phyloP scores from a whole-genome alignment of 1,140 invertebrate species.

The Scylla paramamosain region DNA sequence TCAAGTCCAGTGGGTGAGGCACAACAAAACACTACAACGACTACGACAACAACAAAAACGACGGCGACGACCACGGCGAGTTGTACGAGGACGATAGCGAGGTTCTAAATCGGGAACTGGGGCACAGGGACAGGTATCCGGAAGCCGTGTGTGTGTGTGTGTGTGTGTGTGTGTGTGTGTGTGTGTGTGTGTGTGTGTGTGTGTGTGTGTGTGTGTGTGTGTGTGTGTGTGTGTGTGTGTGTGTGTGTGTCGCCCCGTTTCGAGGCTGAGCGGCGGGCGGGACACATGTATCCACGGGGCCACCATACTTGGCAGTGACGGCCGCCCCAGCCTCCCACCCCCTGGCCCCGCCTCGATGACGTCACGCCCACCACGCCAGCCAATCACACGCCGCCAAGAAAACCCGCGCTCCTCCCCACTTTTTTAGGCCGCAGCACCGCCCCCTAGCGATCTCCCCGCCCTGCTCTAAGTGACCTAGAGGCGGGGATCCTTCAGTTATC shows the following conservation, averaged over 20 bases:
- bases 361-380: not conserved
- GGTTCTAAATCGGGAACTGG: not conserved
- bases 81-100: not conserved
- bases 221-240: not conserved
- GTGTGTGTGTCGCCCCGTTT: not conserved
- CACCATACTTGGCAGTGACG: not conserved
- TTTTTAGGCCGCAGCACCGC: not conserved
- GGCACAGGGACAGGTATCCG: not conserved
- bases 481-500: not conserved
- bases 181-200: not conserved
- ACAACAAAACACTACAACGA: not conserved
- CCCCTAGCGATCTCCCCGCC: not conserved
- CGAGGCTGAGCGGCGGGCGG: not conserved
- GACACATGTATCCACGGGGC: not conserved
- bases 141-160: not conserved
- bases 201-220: not conserved
- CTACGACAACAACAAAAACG: not conserved
- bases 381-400: not conserved
- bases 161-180: not conserved
- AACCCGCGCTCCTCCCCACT: not conserved
- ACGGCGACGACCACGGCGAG: not conserved
- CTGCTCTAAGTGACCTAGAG: not conserved
- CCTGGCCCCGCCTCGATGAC: not conserved
- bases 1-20: not conserved
- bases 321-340: not conserved